These are phyloP conservation scores for Crotalus adamanteus DNA, from an alignment of 2,797 vertebrate species.

Conservation along the genomic window DNA sequence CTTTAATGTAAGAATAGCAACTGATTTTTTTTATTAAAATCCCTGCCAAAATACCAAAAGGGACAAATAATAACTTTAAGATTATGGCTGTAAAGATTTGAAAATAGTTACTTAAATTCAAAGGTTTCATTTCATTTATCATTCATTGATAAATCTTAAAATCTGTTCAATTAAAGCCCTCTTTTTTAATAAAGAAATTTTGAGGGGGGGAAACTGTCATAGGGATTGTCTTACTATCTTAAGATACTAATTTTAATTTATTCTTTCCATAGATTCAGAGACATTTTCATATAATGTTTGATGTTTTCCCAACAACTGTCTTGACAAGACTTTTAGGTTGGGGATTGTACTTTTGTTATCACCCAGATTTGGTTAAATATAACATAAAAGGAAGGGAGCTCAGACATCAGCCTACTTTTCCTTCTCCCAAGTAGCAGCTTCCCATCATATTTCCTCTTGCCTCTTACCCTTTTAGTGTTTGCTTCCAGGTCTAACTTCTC, in stretches of 20 bases:
- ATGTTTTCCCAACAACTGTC: not conserved
- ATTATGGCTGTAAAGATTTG: not conserved
- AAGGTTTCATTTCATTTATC: not conserved
- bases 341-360: not conserved
- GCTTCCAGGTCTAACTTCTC: not conserved
- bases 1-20: not conserved
- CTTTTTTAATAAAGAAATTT: not conserved
- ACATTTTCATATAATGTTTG: not conserved
- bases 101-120: not conserved
- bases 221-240: not conserved
- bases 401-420: not conserved
- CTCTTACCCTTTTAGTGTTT: not conserved
- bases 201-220: not conserved
- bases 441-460: not conserved
- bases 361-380: not conserved
- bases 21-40: not conserved
- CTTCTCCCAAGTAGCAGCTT: not conserved
- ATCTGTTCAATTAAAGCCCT: not conserved
- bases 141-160: not conserved
- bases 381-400: not conserved
- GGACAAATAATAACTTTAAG: not conserved
- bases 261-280: too few relatives aligned
- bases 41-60: not conserved
- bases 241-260: not conserved
- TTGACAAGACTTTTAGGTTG: not conserved